Base-by-base conservation (phyloP, 2,113 vertebrate genomes). In the Rutilus rutilus region DNA sequence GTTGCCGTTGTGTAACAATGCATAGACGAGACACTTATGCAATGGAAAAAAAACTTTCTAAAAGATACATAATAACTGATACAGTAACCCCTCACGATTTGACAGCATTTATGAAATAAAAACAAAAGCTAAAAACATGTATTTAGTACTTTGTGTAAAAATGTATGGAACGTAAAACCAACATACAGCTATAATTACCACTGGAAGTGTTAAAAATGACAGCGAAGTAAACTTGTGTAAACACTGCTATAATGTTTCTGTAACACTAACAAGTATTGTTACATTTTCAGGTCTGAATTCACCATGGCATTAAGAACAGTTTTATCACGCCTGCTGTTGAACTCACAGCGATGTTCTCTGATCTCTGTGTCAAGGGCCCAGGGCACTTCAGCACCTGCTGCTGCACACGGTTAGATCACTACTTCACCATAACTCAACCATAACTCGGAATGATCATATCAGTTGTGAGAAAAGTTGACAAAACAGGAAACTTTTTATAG, bases 251-350 rank as follows among this genome's bases (percentile, higher is more conserved):
- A 42, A 45, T 42, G 36, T 73, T 73, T 4, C 36, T 42, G 10
- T 77, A 27, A 52, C 0, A 30, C 1, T 52, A 64, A 79, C 3
- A 4, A 1, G 5, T n/a, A 25, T 62, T 36, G 33, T 33, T 52
- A 15, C 2, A 8, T 65, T 83, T 76, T 25, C n/a, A 74, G 82
- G 30, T 80, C 54, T 50, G 54, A 17, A n/a, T 25, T 60, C 25
- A 82, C 65, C 23, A 93, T 92, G 92, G 90, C 92, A 19, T 80
- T 93, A 45, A 86, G 89, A 54, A 82, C 86, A 52, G 54, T 83
- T 27, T 36, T 82, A 4, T 33, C 84, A 62, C 78, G 86, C 11
- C 86, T 91, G 7, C 64, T 93, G 45, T 82, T 84, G 59, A 62
- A 81, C 71, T 15, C 82, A 11, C 85, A 86, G 47, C 78, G 64